Percentiles rank a stretch among this genome's conserved stretches.
These are phyloP conservation scores for Regulus satrapa DNA, from an alignment of 2,113 vertebrate genomes.

Conservation along the genomic window DNA sequence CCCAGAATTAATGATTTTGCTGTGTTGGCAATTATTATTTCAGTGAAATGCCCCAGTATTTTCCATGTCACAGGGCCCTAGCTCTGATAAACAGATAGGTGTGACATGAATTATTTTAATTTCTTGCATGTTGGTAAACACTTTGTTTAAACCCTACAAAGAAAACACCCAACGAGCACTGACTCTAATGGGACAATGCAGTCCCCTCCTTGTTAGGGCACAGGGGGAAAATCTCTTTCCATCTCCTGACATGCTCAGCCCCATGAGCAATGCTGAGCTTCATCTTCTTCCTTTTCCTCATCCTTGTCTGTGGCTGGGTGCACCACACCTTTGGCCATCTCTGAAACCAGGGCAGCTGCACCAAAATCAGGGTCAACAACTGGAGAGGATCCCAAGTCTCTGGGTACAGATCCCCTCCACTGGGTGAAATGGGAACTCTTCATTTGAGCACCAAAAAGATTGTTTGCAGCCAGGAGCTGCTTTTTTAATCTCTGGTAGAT, in stretches of 20 bases:
- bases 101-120: neutral
- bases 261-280: neutral
- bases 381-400: neutral
- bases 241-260: neutral
- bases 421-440: neutral
- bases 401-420: neutral
- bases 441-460: neutral
- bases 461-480: neutral
- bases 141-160: neutral
- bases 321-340: neutral
- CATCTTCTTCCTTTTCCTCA: neutral
- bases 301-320: neutral
- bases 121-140: neutral
- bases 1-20: neutral
- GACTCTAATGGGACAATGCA: neutral
- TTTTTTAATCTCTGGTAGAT: neutral
- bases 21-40: neutral
- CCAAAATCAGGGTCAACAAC: neutral
- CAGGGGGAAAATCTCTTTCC: neutral
- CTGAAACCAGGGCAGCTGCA: neutral
- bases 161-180: rapidly evolving
- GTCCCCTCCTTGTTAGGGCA: neutral
- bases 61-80: neutral
- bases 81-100: neutral
- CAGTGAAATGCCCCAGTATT: neutral